phyloP scores from a whole-genome alignment of 2,888 invertebrate genomes.

The Thyatira batis region DNA sequence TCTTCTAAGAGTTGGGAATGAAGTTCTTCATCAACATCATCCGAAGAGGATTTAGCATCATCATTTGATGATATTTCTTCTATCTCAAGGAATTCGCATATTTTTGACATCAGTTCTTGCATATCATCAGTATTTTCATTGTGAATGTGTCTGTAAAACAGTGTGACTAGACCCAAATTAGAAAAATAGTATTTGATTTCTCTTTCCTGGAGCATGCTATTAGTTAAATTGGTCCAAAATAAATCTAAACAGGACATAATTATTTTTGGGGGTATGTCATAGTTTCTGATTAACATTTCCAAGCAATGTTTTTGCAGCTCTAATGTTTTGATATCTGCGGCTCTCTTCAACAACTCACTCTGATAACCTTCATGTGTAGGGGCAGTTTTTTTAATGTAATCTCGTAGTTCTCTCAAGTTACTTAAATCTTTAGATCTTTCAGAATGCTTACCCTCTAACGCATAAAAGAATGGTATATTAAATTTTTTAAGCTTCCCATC shows the following conservation, averaged over 20 bases:
- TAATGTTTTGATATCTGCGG: slow-evolving; percentile 85
- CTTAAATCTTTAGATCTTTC: slow-evolving; percentile 94
- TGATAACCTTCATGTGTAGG: slow-evolving; percentile 73
- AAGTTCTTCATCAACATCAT: slow-evolving; percentile 14
- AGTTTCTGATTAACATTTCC: slow-evolving; percentile 86
- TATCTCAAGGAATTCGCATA: slow-evolving; percentile 39
- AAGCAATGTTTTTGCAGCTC: slow-evolving; percentile 88
- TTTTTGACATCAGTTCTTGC: slow-evolving; percentile 47
- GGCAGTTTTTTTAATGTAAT: slow-evolving; percentile 83
- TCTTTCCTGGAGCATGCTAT: slow-evolving; percentile 36
- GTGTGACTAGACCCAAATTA: slow-evolving; percentile 56
- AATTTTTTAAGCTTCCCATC: slow-evolving; percentile 92
- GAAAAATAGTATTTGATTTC: slow-evolving; percentile 59
- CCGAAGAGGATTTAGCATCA: slow-evolving; percentile 14
- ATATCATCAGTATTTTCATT: slow-evolving; percentile 60
- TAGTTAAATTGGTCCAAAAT: slow-evolving; percentile 67
- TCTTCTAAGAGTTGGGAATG: slow-evolving; percentile 73
- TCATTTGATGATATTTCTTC: slow-evolving; percentile 36
- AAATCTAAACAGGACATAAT: slow-evolving; percentile 75
- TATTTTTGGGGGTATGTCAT: slow-evolving; percentile 84
- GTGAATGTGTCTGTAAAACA: slow-evolving; percentile 63
- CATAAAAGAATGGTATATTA: slow-evolving; percentile 94
- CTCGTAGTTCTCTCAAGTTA: slow-evolving; percentile 89
- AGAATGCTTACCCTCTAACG: slow-evolving; percentile 93
- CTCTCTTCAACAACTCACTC: slow-evolving; percentile 80